These are phyloP conservation scores for Parnassius orleans DNA, from an alignment of 2,888 invertebrate genomes.

Conservation along the genomic window DNA sequence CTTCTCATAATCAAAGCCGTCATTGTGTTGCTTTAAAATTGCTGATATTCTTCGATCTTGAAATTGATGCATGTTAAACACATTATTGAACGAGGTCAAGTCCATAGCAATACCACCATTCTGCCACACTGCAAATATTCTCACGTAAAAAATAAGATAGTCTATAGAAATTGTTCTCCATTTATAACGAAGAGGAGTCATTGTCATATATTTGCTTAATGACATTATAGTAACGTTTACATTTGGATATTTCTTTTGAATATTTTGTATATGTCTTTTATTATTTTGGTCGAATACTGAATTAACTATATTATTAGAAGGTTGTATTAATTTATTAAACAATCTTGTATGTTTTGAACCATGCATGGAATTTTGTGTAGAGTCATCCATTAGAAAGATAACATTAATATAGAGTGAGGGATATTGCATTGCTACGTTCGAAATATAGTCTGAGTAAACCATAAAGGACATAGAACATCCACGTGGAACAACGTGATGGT, in stretches of 20 bases:
- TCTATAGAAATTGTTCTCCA: slow-evolving; percentile 71
- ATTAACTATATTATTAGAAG: slow-evolving; percentile 33
- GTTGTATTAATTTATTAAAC: slow-evolving; percentile 45
- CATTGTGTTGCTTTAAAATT: slow-evolving; percentile 62
- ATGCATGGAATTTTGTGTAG: slow-evolving; percentile 38
- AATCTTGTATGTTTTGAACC: slow-evolving; percentile 42
- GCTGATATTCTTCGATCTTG: slow-evolving; percentile 46
- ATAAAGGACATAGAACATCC: slow-evolving; percentile 46
- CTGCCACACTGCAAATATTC: slow-evolving; percentile 78
- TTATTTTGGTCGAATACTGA: slow-evolving; percentile 41
- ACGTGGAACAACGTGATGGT: slow-evolving; percentile 54
- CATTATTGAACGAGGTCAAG: slow-evolving; percentile 47
- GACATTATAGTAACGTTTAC: slow-evolving; percentile 62
- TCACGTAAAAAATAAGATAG: slow-evolving; percentile 71
- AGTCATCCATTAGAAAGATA: slow-evolving; percentile 62
- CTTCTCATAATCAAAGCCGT: slow-evolving; percentile 54
- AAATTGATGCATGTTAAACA: slow-evolving; percentile 39
- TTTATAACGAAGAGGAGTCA: slow-evolving; percentile 68
- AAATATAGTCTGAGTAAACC: slow-evolving; percentile 53
- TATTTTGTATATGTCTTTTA: slow-evolving; percentile 46
- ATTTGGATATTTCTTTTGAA: slow-evolving; percentile 58
- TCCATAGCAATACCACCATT: slow-evolving; percentile 76
- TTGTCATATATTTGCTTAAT: slow-evolving; percentile 67
- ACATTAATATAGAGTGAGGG: slow-evolving; percentile 55
- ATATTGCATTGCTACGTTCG: slow-evolving; percentile 54